Conservation (phyloP, 2,888 invertebrate genomes). For the Ochropleura plecta region DNA sequence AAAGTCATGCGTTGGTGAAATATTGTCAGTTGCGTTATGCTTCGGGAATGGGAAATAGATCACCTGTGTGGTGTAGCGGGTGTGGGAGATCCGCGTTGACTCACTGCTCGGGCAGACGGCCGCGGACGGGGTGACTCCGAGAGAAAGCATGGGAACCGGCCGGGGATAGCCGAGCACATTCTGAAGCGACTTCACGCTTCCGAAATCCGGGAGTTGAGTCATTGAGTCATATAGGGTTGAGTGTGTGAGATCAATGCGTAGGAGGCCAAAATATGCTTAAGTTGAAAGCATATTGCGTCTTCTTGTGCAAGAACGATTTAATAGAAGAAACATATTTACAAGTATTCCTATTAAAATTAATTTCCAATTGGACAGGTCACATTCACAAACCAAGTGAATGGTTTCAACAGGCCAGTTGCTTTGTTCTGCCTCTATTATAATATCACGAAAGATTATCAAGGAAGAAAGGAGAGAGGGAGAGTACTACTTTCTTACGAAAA, state of each 20-base stretch:
- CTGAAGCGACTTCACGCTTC: slow-evolving; percentile 14
- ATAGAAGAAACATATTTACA: too few relatives aligned
- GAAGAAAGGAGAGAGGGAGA: background rate
- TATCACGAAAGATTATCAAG: background rate
- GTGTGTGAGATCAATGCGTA: background rate
- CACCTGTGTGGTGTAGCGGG: slow-evolving; percentile 33
- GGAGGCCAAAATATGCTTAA: background rate
- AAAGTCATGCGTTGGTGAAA: slow-evolving; percentile 50
- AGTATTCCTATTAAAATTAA: too few relatives aligned
- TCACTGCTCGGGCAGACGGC: slow-evolving; percentile 20
- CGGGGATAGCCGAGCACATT: slow-evolving; percentile 10
- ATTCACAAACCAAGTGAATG: background rate
- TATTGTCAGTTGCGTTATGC: slow-evolving; percentile 59
- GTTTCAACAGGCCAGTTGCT: background rate
- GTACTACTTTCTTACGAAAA: background rate
- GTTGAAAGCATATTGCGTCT: background rate
- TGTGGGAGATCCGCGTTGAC: slow-evolving; percentile 68
- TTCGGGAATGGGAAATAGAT: slow-evolving; percentile 65
- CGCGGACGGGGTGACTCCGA: slow-evolving; percentile 2
- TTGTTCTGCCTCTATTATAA: background rate
- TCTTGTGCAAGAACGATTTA: background rate
- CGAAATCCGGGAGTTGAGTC: slow-evolving; percentile 30
- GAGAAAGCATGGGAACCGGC: slow-evolving; percentile 42
- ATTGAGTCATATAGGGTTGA: slow-evolving; percentile 12
- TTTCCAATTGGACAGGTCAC: background rate